Evolutionary conservation across 2,888 invertebrate genomes (phyloP).

Genomic region (Protophormia terraenovae): DNA sequence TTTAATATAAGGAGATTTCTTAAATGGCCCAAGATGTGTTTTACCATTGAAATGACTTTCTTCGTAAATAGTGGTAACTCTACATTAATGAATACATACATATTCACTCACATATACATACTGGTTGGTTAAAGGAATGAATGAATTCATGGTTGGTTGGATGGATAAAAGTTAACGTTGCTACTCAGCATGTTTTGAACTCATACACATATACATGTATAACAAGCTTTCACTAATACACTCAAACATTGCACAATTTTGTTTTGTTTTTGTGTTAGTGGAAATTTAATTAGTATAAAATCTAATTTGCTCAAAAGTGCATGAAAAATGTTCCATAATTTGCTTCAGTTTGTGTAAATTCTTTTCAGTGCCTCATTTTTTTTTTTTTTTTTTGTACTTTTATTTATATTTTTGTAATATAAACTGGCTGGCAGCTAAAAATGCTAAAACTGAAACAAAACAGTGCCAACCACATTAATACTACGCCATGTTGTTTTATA

Average conservation of each 20-base stretch:
- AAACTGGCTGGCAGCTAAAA: conserved; percentile 34
- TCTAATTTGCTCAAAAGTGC: conserved; percentile 81
- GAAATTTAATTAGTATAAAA: conserved; percentile 81
- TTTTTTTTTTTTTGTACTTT: conserved; percentile 10
- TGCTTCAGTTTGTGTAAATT: conserved; percentile 53
- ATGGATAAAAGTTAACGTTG: conserved; percentile 68
- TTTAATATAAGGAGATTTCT: no score
- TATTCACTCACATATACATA: not conserved
- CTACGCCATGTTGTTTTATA: conserved; percentile 63
- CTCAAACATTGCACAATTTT: not conserved
- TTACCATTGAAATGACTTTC: no score
- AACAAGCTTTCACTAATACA: not conserved
- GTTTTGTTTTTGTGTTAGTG: conserved; percentile 72
- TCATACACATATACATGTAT: not conserved
- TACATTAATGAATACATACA: not conserved
- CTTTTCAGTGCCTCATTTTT: not conserved
- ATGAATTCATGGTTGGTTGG: conserved; percentile 57
- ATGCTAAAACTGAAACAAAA: not conserved
- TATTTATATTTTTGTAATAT: not conserved
- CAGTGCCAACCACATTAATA: conserved; percentile 57
- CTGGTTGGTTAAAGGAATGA: conserved; percentile 14
- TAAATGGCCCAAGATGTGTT: no score
- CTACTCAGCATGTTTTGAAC: conserved; percentile 65
- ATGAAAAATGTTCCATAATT: conserved; percentile 76
- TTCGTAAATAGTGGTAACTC: not conserved